Evolutionary conservation across 2,113 vertebrate genomes (phyloP), one percentile per base, ranked within the genome.

Genomic region (Otolemur garnettii): DNA sequence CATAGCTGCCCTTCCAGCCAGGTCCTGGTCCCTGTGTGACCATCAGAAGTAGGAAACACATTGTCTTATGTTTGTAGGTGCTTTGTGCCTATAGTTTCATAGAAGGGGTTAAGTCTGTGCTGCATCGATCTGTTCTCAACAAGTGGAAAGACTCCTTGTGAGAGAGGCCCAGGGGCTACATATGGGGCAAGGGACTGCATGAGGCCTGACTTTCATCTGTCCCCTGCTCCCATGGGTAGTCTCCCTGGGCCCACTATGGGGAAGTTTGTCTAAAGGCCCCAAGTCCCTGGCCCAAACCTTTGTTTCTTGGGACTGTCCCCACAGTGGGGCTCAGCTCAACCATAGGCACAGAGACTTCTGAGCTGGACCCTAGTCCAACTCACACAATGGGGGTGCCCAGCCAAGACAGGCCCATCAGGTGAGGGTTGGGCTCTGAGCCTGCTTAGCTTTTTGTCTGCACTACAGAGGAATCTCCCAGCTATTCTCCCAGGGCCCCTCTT

Each of bases 11-110:
- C 60, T n/a, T 22, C 50, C 12, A 57, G 28, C 26, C 6, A 5
- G 15, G 33, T 19, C 38, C 66, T 78, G 7, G 1, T 64, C n/a
- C 15, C 38, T 4, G 1, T 69, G 42, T 14, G 4, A 30, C 28
- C 2, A 6, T 50, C 11, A 11, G 26, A 19, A 38, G 19, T 7
- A 68, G 45, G 38, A 60, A 45, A 72, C 17, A 35, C 35, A 10
- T 4, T 30, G 14, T 19, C 2, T 7, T 18, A 7, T 53, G 53
- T 79, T 77, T 89, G 53, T 66, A 2, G 68, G 53, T 0, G 2
- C 13, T 12, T 72, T 30, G 5, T 1, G 5, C 3, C 90, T 62
- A 0, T 1, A 1, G 5, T 72, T n/a, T 24, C n/a, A 6, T 10
- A 21, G 35, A 26, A 0, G 12, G 15, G 2, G 38, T 18, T 5